Evolutionary conservation across 92 coral and sea anemone species (phyloP).

Genomic region (Bergia puertoricense): DNA sequence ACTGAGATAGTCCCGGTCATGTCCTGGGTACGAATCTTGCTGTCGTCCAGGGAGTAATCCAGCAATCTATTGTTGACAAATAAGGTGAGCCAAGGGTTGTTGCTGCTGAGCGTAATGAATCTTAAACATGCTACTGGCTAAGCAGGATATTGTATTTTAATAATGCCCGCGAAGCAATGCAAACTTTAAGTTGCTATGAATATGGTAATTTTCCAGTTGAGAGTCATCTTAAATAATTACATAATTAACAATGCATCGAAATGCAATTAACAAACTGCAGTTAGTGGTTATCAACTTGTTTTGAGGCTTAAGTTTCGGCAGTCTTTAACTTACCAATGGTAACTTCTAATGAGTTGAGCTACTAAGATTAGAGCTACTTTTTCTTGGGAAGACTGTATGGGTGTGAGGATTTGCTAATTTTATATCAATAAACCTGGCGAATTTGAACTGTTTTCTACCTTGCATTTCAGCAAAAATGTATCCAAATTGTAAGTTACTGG

Average conservation of each 20-base stretch:
- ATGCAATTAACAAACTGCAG: not conserved
- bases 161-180: not conserved
- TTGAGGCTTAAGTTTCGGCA: not conserved
- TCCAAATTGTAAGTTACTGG: no score
- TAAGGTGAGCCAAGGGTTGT: not conserved
- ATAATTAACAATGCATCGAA: no score
- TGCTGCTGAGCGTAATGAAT: not conserved
- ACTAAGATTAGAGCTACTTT: no score
- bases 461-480: no score
- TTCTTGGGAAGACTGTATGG: no score
- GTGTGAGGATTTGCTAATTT: no score
- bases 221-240: no score
- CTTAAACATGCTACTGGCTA: not conserved
- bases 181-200: not conserved
- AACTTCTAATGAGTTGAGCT: not conserved
- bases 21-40: conserved; percentile 89
- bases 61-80: conserved; percentile 53
- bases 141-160: not conserved
- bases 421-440: no score
- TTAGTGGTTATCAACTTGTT: no score
- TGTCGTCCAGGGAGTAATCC: conserved; percentile 74
- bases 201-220: not conserved
- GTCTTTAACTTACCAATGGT: not conserved
- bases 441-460: no score
- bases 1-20: conserved; percentile 77